Evolutionary conservation across 2,797 vertebrate genomes (phyloP), one percentile per base, ranked within the genome.

Genomic region (Streptopelia turtur): DNA sequence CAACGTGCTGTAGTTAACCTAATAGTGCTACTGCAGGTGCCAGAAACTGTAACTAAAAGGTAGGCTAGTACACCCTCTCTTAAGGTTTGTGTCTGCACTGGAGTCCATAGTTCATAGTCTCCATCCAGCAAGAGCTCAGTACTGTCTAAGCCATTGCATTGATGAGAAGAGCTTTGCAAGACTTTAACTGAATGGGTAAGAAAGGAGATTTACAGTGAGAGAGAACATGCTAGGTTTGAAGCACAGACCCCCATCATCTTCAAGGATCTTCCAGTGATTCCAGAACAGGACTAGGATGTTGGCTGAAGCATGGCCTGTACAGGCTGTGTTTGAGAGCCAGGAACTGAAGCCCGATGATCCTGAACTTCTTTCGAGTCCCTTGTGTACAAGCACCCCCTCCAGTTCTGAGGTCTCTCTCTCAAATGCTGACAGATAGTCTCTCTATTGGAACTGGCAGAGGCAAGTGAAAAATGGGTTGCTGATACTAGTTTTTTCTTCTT

Each of bases 221-320:
- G 52, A 61, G 41, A 16, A 55, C 31, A 22, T 50, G 20, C 8
- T 55, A 45, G 15, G 37, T 75, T 21, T 76, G 53, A 76, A 75
- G 50, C 27, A 28, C 12, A 49, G 59, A 77, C 59, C 25, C 23
- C 27, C 4, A 5, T 37, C 3, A 1, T 37, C 69, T 78, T 70
- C 35, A 72, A 16, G 57, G 20, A 23, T 69, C 6, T 83, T 69
- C 12, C 12, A 24, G 28, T 53, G 49, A 57, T 78, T 56, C 33
- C 16, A 30, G 41, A 33, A 55, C 1, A 0, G 33, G 49, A 59
- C 27, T 47, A 31, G 27, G 60, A 33, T 72, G 37, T 80, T 71
- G 22, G 50, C 30, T 39, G 35, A 16, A 61, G 52, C 0, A 0
- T 64, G 43, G 28, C 15, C 28, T 59, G 13, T 9, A 11, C 6